A percentile compares a stretch with the other conserved stretches of the same genome.
Conservation (phyloP, 64 coral and sea anemone species). For the Stylophora pistillata region DNA sequence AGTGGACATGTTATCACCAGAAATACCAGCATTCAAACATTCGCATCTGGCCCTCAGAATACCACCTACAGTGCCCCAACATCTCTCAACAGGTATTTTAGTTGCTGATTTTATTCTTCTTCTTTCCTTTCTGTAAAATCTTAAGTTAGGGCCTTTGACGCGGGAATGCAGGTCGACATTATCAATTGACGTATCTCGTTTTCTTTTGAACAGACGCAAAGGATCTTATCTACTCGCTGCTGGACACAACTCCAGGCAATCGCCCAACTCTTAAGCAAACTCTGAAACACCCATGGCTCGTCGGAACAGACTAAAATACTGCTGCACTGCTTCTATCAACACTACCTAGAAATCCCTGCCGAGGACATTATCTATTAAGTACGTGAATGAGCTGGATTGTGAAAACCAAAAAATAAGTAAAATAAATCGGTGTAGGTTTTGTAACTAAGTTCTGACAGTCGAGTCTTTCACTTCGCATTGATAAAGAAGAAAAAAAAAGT, state of each 20-base stretch:
- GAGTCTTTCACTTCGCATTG: no score
- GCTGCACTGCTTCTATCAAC: not conserved
- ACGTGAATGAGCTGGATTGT: no score
- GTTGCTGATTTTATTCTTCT: not conserved
- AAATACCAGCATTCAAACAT: not conserved
- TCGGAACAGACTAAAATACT: not conserved
- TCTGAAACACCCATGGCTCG: not conserved
- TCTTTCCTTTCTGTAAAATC: not conserved
- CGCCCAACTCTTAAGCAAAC: slow-evolving; percentile 10
- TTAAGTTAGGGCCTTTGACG: not conserved
- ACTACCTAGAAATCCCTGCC: no score
- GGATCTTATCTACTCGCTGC: not conserved
- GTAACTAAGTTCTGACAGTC: no score
- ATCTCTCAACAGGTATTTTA: slow-evolving; percentile 18
- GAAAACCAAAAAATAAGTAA: no score
- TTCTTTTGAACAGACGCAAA: slow-evolving; percentile 19
- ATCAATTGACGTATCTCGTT: not conserved
- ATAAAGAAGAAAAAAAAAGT: no score
- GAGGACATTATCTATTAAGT: no score
- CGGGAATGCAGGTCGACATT: not conserved
- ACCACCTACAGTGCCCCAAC: not conserved
- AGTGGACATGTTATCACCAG: slow-evolving; percentile 24
- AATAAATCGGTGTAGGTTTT: no score
- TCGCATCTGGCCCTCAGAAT: not conserved
- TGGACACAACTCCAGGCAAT: not conserved